Evolutionary conservation across 2,888 invertebrate genomes (phyloP), one percentile per base, ranked within the genome.

Genomic region (Rotaria sp.): DNA sequence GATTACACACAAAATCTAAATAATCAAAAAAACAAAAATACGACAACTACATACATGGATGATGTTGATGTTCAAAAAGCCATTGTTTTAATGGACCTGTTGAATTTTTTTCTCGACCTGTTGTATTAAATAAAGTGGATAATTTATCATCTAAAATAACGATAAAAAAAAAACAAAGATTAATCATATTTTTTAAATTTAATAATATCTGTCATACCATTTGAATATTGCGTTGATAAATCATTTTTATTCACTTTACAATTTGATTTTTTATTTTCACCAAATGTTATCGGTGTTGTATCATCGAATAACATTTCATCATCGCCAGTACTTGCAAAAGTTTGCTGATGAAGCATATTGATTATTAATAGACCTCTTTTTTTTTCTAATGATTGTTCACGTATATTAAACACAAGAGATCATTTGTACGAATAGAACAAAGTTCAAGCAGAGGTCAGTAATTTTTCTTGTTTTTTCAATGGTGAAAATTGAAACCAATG

Each of bases 81-180:
- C 80, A 80, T n/a, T 80, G 80, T 80, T 80, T 80, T n/a, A 80
- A 26, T 26, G 80, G 80, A 45, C 80, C 80, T n/a, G 80, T 80
- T 41, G 80, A 80, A 45, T 80, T 80, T 45, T 45, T 80, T 80
- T 80, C 80, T 45, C 80, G 45, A 45, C 80, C 80, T 45, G 80
- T 80, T n/a, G 80, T 80, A n/a, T 80, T 80, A 21, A 80, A 80
- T 26, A 80, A n/a, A 21, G 80, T 80, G 13, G 80, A 80, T 80
- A 80, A 45, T 80, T 80, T 80, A 45, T 80, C 80, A n/a, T 67
- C 67, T 67, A 21, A 21, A 30, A n/a, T n/a, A 52, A 24, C 10
- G n/a, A 26, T 57, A 1, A 8, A 35, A 35, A 18, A 18, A 52
- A 52, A 52, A 24, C 24, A 21, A 52, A 52, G 8, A 24, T 24